Percentiles rank a stretch among this genome's conserved stretches.
Conservation (phyloP, 2,113 vertebrate genomes). For the Nematolebias whitei region DNA sequence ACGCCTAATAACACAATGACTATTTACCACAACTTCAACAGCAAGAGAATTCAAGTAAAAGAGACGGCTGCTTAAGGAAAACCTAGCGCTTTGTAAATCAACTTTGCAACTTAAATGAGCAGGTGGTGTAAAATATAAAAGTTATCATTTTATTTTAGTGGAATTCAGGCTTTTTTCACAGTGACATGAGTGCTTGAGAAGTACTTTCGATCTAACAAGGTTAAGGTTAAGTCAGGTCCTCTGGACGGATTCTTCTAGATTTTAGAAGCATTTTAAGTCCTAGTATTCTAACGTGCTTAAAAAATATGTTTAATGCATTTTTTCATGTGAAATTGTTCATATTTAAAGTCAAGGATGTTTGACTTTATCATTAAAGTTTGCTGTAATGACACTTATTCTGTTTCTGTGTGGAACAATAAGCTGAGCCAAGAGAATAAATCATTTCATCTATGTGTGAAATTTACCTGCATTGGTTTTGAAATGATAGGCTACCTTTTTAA, state of each 20-base stretch:
- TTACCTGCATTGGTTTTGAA: conserved; percentile 14
- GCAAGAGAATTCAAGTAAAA: not conserved
- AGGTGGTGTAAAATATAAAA: not conserved
- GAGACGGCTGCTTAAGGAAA: not conserved
- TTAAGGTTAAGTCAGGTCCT: too few relatives aligned
- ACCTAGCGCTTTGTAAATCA: conserved; percentile 6
- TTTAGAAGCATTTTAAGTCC: too few relatives aligned
- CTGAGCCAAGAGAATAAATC: too few relatives aligned
- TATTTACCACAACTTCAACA: not conserved
- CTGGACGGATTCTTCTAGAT: too few relatives aligned
- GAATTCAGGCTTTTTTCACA: not conserved
- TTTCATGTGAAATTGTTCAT: conserved; percentile 17
- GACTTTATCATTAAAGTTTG: conserved; percentile 7
- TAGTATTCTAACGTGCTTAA: too few relatives aligned
- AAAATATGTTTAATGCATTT: conserved; percentile 31
- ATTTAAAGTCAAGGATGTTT: conserved; percentile 4
- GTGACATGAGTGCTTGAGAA: not conserved
- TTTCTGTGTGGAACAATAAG: too few relatives aligned
- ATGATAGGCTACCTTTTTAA: not conserved
- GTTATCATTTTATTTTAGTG: conserved; percentile 4
- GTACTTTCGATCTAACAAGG: too few relatives aligned
- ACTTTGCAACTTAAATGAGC: not conserved
- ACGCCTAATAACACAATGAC: not conserved
- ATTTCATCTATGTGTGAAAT: conserved; percentile 11
- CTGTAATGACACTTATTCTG: too few relatives aligned